Evolutionary conservation across 2,888 invertebrate species (phyloP), one percentile per base, ranked within the genome.

Genomic region (Cryptocephalus moraei): DNA sequence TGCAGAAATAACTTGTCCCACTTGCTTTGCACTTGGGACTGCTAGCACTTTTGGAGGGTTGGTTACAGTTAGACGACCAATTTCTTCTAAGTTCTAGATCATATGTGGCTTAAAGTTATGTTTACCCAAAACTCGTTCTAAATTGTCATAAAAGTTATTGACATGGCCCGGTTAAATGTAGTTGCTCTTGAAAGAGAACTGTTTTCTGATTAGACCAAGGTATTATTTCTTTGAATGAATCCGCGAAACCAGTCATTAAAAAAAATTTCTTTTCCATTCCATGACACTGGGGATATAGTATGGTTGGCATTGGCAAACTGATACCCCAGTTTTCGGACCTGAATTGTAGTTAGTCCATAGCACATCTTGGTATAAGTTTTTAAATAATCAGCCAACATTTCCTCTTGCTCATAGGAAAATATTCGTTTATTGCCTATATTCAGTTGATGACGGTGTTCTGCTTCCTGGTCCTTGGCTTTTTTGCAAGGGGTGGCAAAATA

Each of bases 1-100:
- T n/a, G n/a, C n/a, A n/a, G n/a, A n/a, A 9, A 34, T 39, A 22
- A 49, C 31, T 45, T 52, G 49, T 0, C 51, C 46, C 4, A 48
- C 41, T 41, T 52, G 49, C 42, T 50, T 52, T 12, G 42, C 33
- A 38, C 50, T 49, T 44, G 46, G 14, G 41, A 33, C 45, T 13
- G 49, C 49, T 50, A 54, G 45, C 31, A 54, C 52, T 31, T 50
- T 52, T 2, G 46, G 51, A 10, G 54, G 48, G 8, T 53, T 51
- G 11, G 51, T 54, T 1, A 52, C 50, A 2, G 50, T 49, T 39
- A 41, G 48, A 36, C 50, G 49, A 10, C 52, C 51, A 22, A 47
- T 50, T 46, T 55, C 45, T 36, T 55, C 44, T 8, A 39, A 14
- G 31, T 46, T 46, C 8, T 33, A 46, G 31, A 46, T 43, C 44